Conservation (phyloP, 2,888 invertebrate species). For the Pterostichus madidus region DNA sequence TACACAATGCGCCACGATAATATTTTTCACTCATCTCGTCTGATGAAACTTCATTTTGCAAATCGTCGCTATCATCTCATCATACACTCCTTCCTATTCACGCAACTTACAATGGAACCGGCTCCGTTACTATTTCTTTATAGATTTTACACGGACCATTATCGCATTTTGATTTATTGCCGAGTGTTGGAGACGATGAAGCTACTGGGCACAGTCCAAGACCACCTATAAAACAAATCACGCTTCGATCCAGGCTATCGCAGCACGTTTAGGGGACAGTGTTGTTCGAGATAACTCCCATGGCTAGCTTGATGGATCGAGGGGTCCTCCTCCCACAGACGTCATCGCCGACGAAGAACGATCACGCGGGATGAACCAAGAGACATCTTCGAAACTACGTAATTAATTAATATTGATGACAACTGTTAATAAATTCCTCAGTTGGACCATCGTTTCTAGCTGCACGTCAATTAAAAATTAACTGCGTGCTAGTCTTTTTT, state of each 20-base stretch:
- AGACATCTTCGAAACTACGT: constrained; percentile 59
- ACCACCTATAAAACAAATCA: constrained; percentile 64
- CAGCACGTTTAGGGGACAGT: constrained; percentile 59
- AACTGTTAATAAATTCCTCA: constrained; percentile 74
- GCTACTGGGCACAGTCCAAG: constrained; percentile 31
- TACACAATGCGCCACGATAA: not conserved
- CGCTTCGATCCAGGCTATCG: constrained; percentile 44
- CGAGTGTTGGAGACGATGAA: not conserved
- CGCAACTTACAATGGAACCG: constrained; percentile 20
- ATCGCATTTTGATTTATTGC: constrained; percentile 53
- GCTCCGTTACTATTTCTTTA: constrained; percentile 37
- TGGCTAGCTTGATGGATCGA: constrained; percentile 28
- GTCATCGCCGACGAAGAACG: constrained; percentile 58
- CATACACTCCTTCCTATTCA: constrained; percentile 25
- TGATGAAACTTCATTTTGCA: constrained; percentile 23
- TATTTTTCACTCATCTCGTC: not conserved
- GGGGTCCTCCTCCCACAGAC: constrained; percentile 58
- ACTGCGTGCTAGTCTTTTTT: constrained; percentile 72
- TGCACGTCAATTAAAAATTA: constrained; percentile 76
- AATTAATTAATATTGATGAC: constrained; percentile 76
- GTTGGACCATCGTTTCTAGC: constrained; percentile 72
- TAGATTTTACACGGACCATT: constrained; percentile 39
- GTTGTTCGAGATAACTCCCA: constrained; percentile 59
- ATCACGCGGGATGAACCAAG: constrained; percentile 45
- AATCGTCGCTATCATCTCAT: constrained; percentile 10